A percentile compares a stretch with the other conserved stretches of the same genome.
Conservation (phyloP, 2,113 vertebrate genomes). For the Hyperopisus bebe region DNA sequence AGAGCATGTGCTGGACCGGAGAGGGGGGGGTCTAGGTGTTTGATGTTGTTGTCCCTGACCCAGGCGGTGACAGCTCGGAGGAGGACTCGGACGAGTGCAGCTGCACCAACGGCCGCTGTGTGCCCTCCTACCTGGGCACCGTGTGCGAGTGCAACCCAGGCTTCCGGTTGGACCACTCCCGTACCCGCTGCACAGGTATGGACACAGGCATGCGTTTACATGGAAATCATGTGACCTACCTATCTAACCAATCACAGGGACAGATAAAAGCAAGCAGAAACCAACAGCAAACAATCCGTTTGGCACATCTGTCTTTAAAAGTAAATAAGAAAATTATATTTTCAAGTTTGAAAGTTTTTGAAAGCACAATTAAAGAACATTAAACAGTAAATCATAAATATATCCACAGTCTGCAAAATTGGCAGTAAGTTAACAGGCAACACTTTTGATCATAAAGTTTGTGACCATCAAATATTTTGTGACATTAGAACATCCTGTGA, state of each 20-base stretch:
- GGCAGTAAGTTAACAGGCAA: background rate
- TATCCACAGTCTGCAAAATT: background rate
- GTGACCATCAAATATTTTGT: background rate
- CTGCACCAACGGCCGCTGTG: constrained; percentile 75
- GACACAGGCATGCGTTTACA: background rate
- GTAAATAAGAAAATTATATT: background rate
- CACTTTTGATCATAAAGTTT: background rate
- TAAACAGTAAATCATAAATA: background rate
- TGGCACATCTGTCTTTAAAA: background rate
- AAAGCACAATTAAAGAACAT: background rate
- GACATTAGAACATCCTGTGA: background rate
- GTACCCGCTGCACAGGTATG: constrained; percentile 70
- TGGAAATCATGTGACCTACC: background rate
- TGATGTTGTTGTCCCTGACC: background rate
- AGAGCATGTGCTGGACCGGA: background rate
- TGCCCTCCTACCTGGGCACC: constrained; percentile 69
- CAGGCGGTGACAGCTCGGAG: constrained; percentile 77
- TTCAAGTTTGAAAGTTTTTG: background rate
- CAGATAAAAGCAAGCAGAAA: background rate
- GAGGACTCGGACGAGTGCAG: constrained; percentile 82
- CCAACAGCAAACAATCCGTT: background rate
- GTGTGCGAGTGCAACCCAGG: constrained; percentile 80
- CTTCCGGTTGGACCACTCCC: constrained; percentile 73
- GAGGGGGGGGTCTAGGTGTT: background rate
- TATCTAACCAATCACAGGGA: background rate